Base-by-base conservation (phyloP, 2,113 vertebrate genomes). In the Helogale parvula region DNA sequence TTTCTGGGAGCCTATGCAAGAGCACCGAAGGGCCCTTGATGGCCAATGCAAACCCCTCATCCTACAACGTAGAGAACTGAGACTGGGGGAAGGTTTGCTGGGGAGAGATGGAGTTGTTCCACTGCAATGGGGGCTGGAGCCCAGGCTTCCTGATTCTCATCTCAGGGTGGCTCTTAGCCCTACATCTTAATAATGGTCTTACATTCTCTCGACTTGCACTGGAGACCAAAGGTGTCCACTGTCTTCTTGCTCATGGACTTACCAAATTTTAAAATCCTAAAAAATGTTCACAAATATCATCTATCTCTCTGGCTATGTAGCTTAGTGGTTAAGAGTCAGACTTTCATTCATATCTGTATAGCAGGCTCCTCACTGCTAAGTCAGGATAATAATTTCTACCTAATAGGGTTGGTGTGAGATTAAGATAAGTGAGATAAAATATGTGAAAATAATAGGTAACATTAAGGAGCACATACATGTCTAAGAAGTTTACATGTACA, bases 291-390 rank as follows among this genome's bases (percentile, higher is more conserved):
- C 23, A 79, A 68, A 93, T 52, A 84, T 50, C 2, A 41, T 35
- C 52, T 71, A 5, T 94, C 74, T 94, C 35, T 90, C 90, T 72
- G 65, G 16, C 38, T 90, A 10, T 85, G 12, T 38, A 79, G 38
- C 45, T n/a, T 3, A 87, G 33, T 72, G 21, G 41, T 57, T 85
- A 91, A 79, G n/a, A 84, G 5, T 50, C 10, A 69, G 66, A 74
- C 31, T 23, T 96, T 29, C 35, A 3, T 95, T 95, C 90, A 52
- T 81, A 41, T 82, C 66, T 95, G 33, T 57, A 86, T 29, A 83
- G 8, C 13, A 92, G 65, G 14, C 41, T 84, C 50, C 60, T 92
- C 27, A 57, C 17, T 92, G 54, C 31, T 86, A 95, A 94, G 54
- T 84, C 38, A 87, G 77, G 33, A 60, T 77, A 90, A 50, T 38